A percentile compares a stretch with the other conserved stretches of the same genome.
These are phyloP conservation scores for Eospalax fontanierii DNA, from an alignment of 2,797 vertebrate species.

Conservation along the genomic window DNA sequence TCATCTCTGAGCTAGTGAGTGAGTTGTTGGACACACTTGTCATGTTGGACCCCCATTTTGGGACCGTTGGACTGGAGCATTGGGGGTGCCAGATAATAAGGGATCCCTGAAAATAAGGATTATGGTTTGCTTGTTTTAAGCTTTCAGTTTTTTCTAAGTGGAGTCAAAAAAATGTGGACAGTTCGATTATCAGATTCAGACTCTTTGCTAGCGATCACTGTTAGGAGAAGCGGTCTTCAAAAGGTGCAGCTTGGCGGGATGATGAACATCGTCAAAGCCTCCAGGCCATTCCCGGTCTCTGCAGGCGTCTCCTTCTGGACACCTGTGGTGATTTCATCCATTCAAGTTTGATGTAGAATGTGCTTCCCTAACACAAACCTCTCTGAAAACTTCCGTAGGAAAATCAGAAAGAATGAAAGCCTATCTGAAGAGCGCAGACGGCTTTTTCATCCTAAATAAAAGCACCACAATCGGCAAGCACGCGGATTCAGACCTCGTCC, in stretches of 20 bases:
- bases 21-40: background rate
- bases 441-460: constrained; percentile 88
- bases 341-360: background rate
- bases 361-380: background rate
- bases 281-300: background rate
- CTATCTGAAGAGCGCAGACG: constrained; percentile 88
- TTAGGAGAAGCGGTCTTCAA: background rate
- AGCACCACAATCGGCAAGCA: constrained; percentile 88
- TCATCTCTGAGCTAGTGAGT: background rate
- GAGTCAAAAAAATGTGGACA: background rate
- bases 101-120: background rate
- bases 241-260: background rate
- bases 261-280: background rate
- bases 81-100: background rate
- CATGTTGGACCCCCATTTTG: no score
- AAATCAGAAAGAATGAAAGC: constrained; percentile 85
- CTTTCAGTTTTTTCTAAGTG: no score
- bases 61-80: background rate
- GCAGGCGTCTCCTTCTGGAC: background rate
- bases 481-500: constrained; percentile 89
- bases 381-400: background rate
- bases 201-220: background rate
- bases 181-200: background rate
- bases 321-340: background rate
- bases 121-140: background rate